These are phyloP conservation scores for Rhamphomyia laevipes DNA, from an alignment of 2,888 invertebrate genomes.

Conservation along the genomic window DNA sequence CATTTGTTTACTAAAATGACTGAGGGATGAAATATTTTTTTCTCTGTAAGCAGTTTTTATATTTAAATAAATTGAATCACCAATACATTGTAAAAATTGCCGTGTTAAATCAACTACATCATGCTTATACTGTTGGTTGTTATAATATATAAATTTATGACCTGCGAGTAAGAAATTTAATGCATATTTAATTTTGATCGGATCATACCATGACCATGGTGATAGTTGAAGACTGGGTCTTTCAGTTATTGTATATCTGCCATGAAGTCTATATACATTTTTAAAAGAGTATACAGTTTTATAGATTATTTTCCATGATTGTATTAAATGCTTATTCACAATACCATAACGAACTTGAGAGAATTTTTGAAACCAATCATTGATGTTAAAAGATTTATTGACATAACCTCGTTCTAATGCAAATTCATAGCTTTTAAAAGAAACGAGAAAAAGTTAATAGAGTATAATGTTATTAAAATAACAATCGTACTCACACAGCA, in stretches of 20 bases:
- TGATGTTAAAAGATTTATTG: too few relatives aligned
- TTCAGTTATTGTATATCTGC: conserved; percentile 60
- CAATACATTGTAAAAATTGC: conserved; percentile 66
- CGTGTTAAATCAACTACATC: conserved; percentile 81
- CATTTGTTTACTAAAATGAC: conserved; percentile 34
- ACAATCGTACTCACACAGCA: conserved; percentile 73
- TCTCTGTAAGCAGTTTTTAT: conserved; percentile 37
- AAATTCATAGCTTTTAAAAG: conserved; percentile 55
- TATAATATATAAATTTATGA: conserved; percentile 30
- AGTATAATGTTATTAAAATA: conserved; percentile 45
- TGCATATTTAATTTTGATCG: too few relatives aligned
- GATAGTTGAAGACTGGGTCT: conserved; percentile 53
- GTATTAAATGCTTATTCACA: conserved; percentile 58
- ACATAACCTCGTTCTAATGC: too few relatives aligned
- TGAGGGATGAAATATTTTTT: conserved; percentile 22
- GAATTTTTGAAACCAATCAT: too few relatives aligned
- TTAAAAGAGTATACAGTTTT: conserved; percentile 58
- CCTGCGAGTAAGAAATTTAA: conserved; percentile 46
- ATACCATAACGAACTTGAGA: too few relatives aligned
- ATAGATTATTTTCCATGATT: conserved; percentile 53
- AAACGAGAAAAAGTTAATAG: conserved; percentile 50
- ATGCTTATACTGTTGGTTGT: conserved; percentile 42
- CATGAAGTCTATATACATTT: conserved; percentile 51
- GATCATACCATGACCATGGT: conserved; percentile 69
- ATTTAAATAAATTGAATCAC: conserved; percentile 55